phyloP scores from a whole-genome alignment of 2,888 invertebrate species.

The Aphodius granarius region DNA sequence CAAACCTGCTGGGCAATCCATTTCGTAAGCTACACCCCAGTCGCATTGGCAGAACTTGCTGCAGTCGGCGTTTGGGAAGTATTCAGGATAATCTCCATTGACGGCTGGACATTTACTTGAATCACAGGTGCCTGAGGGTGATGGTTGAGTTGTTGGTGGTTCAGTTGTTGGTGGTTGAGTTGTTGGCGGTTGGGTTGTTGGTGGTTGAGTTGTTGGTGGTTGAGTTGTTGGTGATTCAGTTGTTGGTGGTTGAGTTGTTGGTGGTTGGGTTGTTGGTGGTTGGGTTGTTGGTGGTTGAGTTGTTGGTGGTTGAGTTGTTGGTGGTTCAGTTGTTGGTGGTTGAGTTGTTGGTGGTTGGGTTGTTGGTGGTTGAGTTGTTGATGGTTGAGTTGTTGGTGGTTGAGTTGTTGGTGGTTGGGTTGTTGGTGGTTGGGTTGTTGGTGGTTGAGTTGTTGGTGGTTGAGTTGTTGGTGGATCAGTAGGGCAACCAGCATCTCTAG shows the following conservation, averaged over 20 bases:
- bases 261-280: neutral
- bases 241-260: neutral
- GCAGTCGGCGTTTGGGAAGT: conserved; percentile 10
- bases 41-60: conserved; percentile 13
- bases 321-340: neutral
- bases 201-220: neutral
- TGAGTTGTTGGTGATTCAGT: neutral
- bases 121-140: neutral
- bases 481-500: conserved; percentile 21
- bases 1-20: neutral
- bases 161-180: neutral
- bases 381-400: neutral
- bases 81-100: conserved; percentile 4
- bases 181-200: no score
- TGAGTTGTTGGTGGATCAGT: neutral
- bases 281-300: neutral
- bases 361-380: neutral
- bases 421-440: neutral
- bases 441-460: neutral
- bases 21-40: conserved; percentile 9
- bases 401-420: neutral
- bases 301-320: neutral
- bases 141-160: neutral
- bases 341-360: neutral
- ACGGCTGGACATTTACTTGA: conserved; percentile 1